Evolutionary conservation across 1,140 invertebrate species (phyloP).

Genomic region (Thaumetopoea pityocampa): DNA sequence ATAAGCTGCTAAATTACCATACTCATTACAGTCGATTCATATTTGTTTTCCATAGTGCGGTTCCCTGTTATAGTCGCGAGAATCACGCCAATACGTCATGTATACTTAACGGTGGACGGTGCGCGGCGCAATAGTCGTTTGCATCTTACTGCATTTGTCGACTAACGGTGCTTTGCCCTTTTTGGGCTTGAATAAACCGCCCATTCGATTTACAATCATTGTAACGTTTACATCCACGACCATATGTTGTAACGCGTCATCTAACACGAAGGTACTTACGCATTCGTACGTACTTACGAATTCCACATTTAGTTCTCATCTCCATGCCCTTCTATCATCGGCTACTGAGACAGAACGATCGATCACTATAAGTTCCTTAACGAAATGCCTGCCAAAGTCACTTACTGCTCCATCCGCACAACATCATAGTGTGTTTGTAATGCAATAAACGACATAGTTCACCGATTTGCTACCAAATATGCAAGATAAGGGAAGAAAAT

Average conservation of each 20-base stretch:
- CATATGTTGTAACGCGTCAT: slow-evolving; percentile 5
- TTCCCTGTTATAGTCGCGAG: slow-evolving; percentile 14
- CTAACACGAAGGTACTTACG: not conserved
- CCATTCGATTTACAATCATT: slow-evolving; percentile 11
- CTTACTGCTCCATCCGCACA: slow-evolving; percentile 4
- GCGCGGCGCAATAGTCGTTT: slow-evolving; percentile 21
- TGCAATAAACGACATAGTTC: slow-evolving; percentile 23
- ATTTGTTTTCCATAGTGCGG: slow-evolving; percentile 28
- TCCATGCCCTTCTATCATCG: slow-evolving; percentile 1
- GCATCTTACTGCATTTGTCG: slow-evolving; percentile 32
- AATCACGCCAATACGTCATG: slow-evolving; percentile 26
- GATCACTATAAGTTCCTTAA: slow-evolving; percentile 6
- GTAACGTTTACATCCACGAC: slow-evolving; percentile 11
- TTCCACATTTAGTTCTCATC: slow-evolving; percentile 3
- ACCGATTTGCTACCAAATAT: slow-evolving; percentile 34
- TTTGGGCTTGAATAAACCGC: slow-evolving; percentile 28
- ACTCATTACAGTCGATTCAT: slow-evolving; percentile 22
- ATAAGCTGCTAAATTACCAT: slow-evolving; percentile 22
- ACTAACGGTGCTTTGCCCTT: slow-evolving; percentile 32
- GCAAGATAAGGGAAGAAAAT: slow-evolving; percentile 42
- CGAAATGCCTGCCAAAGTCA: slow-evolving; percentile 7
- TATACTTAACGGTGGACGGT: slow-evolving; percentile 22
- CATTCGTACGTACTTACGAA: not conserved
- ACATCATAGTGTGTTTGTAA: slow-evolving; percentile 15
- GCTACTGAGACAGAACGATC: slow-evolving; percentile 8